Evolutionary conservation across 2,113 vertebrate genomes (phyloP), one percentile per base, ranked within the genome.

Genomic region (Amia ocellicauda): DNA sequence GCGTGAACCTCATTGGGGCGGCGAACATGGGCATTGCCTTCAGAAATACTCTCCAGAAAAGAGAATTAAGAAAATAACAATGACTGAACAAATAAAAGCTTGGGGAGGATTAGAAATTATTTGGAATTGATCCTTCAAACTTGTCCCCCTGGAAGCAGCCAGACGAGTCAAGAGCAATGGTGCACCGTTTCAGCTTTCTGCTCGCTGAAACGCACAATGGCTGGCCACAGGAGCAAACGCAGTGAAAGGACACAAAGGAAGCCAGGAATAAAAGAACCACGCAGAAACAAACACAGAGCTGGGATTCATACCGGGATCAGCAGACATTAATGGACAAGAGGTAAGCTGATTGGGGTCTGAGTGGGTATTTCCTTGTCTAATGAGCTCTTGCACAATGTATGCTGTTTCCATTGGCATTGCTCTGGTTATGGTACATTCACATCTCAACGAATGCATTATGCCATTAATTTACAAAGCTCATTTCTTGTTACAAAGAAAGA

Each of bases 21-120:
- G 20, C 14, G 20, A 13, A 53, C 5, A 53, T 19, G 20, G 51
- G 8, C 2, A 19, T 14, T 3, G n/a, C 19, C 20, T 23, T 13
- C 20, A 3, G 3, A 50, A 53, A 23, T 22, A n/a, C 4, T 3
- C 51, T 23, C 51, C 17, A 7, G 51, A 23, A 53, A 24, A 53
- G 51, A 14, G 51, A 23, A 53, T 53, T 53, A 53, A 53, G 20
- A 22, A 53, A 53, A 53, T 53, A 53, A 53, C 17, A 53, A 53
- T 22, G 20, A 23, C 20, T 5, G 2, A 36, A 26, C n/a, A n/a
- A n/a, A n/a, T n/a, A 53, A 53, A 53, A 26, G 51, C 51, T 53
- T 19, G 51, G 8, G 20, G n/a, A 11, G 51, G 51, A 53, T 53
- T 53, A 53, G n/a, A 53, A 53, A 16, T 53, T n/a, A 53, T 53